These are phyloP conservation scores for Aproaerema taeniolella DNA, from an alignment of 2,888 invertebrate species.

Conservation along the genomic window DNA sequence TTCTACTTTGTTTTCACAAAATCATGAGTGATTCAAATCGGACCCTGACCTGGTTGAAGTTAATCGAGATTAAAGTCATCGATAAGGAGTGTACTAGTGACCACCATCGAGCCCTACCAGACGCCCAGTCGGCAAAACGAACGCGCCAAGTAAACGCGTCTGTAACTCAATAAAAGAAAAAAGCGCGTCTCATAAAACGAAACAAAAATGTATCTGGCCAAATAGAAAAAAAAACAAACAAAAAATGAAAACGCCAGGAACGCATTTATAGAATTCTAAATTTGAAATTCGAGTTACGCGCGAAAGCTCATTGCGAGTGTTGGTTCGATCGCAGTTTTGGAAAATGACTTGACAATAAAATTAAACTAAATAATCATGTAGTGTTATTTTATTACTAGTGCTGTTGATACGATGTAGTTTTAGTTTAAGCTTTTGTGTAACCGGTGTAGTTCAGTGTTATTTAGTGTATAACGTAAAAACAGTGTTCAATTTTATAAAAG, in stretches of 20 bases:
- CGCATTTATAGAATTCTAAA: constrained; percentile 8
- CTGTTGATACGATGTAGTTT: constrained; percentile 11
- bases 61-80: constrained; percentile 71
- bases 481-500: constrained; percentile 29
- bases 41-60: constrained; percentile 64
- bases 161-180: background rate
- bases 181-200: constrained; percentile 27
- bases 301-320: constrained; percentile 33
- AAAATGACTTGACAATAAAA: constrained; percentile 31
- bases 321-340: constrained; percentile 24
- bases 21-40: constrained; percentile 32
- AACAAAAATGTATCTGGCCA: constrained; percentile 31
- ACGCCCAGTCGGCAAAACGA: constrained; percentile 46
- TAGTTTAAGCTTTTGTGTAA: constrained; percentile 12
- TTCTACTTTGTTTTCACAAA: too few relatives aligned
- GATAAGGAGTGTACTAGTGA: constrained; percentile 56
- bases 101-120: constrained; percentile 39
- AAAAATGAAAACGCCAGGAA: constrained; percentile 26
- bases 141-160: constrained; percentile 44
- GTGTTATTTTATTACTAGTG: too few relatives aligned
- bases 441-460: constrained; percentile 20
- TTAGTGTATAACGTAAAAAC: constrained; percentile 5
- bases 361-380: constrained; percentile 18
- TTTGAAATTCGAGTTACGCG: constrained; percentile 36
- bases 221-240: constrained; percentile 39